Conservation (phyloP, 2,888 invertebrate species). For the Scaptomyza polygonia region DNA sequence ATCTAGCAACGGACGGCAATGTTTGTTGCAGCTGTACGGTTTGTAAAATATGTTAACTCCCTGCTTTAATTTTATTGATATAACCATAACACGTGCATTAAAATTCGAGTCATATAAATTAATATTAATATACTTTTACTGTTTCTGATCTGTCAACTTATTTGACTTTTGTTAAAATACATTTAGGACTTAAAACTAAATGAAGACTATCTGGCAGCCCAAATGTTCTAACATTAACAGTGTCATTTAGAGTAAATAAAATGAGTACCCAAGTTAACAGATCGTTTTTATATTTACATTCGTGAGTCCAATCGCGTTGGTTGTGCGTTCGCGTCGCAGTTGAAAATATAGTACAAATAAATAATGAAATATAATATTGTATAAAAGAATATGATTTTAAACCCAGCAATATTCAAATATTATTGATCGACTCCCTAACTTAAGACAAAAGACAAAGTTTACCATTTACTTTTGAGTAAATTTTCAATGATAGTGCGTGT, state of each 20-base stretch:
- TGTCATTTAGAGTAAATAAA: slow-evolving; percentile 47
- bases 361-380: slow-evolving; percentile 5
- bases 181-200: no score
- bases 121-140: not conserved
- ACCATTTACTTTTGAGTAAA: slow-evolving; percentile 17
- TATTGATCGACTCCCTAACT: slow-evolving; percentile 1
- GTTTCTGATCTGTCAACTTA: no score
- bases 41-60: not conserved
- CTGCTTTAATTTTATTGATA: not conserved
- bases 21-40: no score
- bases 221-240: slow-evolving; percentile 28
- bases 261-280: slow-evolving; percentile 16
- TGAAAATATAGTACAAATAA: slow-evolving; percentile 9
- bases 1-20: not conserved
- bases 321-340: slow-evolving; percentile 38
- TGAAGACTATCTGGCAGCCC: slow-evolving; percentile 34
- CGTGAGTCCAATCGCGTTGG: slow-evolving; percentile 48
- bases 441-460: slow-evolving; percentile 3
- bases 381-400: slow-evolving; percentile 3
- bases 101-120: not conserved
- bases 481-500: slow-evolving; percentile 30
- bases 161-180: no score
- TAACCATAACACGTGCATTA: not conserved
- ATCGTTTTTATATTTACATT: slow-evolving; percentile 37
- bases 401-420: slow-evolving; percentile 14